Conservation (phyloP, 1,140 invertebrate genomes). For the Drosophila aff. region DNA sequence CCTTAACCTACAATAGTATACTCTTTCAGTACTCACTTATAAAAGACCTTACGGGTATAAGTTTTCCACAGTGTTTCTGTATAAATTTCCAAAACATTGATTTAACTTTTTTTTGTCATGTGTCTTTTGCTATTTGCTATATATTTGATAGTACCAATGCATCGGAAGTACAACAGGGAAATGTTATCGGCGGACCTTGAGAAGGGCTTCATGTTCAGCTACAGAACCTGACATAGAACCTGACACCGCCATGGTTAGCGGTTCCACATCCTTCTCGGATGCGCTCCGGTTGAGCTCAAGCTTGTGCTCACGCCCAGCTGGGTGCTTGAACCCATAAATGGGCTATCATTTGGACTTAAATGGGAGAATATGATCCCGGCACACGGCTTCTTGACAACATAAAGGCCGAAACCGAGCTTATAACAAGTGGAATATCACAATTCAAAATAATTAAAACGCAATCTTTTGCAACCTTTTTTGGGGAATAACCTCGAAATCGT, state of each 20-base stretch:
- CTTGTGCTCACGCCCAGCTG: conserved; percentile 42
- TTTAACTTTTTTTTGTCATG: not conserved
- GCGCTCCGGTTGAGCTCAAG: conserved; percentile 32
- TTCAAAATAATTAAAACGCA: not conserved
- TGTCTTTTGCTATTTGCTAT: not conserved
- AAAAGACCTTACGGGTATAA: not conserved
- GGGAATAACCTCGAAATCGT: not conserved
- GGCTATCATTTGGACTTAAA: conserved; percentile 23
- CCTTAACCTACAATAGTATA: no score
- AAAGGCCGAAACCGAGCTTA: not conserved
- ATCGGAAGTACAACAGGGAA: conserved; percentile 35
- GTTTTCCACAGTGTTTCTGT: not conserved
- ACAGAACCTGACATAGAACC: conserved; percentile 33
- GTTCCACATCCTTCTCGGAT: conserved; percentile 24
- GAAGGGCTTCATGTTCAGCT: conserved; percentile 44
- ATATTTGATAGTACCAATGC: not conserved
- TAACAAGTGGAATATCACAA: not conserved
- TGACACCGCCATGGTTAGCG: conserved; percentile 28
- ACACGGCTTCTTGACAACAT: conserved; percentile 28
- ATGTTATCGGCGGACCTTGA: conserved; percentile 50
- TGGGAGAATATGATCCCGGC: conserved; percentile 34
- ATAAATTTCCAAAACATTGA: not conserved
- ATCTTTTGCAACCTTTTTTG: not conserved
- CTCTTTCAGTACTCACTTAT: no score
- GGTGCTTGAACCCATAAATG: conserved; percentile 52